Percentiles rank a stretch among this genome's conserved stretches.
These are phyloP conservation scores for Drosophila pseudotakahashii DNA, from an alignment of 2,888 invertebrate genomes.

Conservation along the genomic window DNA sequence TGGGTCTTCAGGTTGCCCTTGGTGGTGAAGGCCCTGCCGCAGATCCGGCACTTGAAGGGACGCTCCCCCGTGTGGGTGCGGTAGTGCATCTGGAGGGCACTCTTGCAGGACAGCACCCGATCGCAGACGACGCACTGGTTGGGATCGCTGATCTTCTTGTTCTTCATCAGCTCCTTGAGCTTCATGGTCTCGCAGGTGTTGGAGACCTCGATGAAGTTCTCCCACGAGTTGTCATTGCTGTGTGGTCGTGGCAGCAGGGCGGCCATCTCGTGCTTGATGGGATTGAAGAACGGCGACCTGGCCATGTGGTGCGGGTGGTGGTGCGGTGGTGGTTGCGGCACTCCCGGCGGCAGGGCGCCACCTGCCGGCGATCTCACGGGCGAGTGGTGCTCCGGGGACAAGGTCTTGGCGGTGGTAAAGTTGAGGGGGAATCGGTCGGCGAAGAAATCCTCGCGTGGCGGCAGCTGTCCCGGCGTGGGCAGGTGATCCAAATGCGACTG, in stretches of 20 bases:
- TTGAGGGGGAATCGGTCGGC: constrained; percentile 81
- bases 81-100: constrained; percentile 99
- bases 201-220: constrained; percentile 96
- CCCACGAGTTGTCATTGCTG: constrained; percentile 98
- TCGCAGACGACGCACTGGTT: constrained; percentile 99
- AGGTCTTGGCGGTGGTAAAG: constrained; percentile 76
- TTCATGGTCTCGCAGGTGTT: constrained; percentile 97
- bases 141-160: constrained; percentile 97
- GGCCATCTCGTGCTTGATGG: constrained; percentile 83
- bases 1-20: constrained; percentile 99
- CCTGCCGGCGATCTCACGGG: constrained; percentile 82
- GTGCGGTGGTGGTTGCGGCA: constrained; percentile 32
- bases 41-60: constrained; percentile 98
- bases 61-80: constrained; percentile 85
- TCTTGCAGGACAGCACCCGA: constrained; percentile 97
- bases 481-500: constrained; percentile 80
- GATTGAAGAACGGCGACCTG: constrained; percentile 83
- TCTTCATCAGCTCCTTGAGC: constrained; percentile 98
- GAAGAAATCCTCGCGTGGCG: constrained; percentile 83
- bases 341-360: constrained; percentile 27
- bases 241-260: constrained; percentile 90
- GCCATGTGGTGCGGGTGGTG: constrained; percentile 74
- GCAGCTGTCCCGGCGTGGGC: constrained; percentile 81
- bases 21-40: constrained; percentile 98
- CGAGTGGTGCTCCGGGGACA: constrained; percentile 83